Base-by-base conservation (phyloP, 1,140 invertebrate species). In the Leguminivora glycinivorella region DNA sequence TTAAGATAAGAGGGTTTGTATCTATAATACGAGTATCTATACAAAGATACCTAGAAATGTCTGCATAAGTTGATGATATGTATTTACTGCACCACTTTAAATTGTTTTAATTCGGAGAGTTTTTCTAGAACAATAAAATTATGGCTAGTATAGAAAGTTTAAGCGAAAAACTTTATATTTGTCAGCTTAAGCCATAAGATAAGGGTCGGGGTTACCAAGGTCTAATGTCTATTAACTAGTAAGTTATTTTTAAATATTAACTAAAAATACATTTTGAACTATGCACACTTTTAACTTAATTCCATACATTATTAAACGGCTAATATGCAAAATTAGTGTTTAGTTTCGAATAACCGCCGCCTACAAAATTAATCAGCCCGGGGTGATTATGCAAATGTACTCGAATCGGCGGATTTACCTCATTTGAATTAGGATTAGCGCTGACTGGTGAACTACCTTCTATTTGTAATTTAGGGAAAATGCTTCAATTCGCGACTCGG, bases 371-470 rank as follows among this genome's bases (percentile, higher is more conserved):
- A 84, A 87, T 85, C 81, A 87, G 81, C 85, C 78, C 77, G 63
- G 67, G 74, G 85, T 82, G 87, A 84, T 89, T 88, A 89, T 89
- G 85, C 75, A 83, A 85, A 89, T 88, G 75, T 70, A 72, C 67
- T 76, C 75, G 77, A 87, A 87, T 83, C 76, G 82, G 86, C 76
- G 79, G 81, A 84, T 85, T 83, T 84, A 80, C 81, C 83, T 76
- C 80, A 80, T 83, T 84, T 74, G 82, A 83, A 83, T 86, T 84
- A 85, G 73, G 77, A 75, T 83, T 76, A 80, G 68, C 56, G 75
- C 52, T 70, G 68, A 74, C 75, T 78, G 73, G 69, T 74, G 71
- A 67, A 72, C 74, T 70, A 31, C 43, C 24, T 43, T 38, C 24
- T 29, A 29, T 63, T 63, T 29, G 58, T 31, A 63, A 29, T 63